Conservation (phyloP, 2,888 invertebrate species). For the Folsomia manolachei region DNA sequence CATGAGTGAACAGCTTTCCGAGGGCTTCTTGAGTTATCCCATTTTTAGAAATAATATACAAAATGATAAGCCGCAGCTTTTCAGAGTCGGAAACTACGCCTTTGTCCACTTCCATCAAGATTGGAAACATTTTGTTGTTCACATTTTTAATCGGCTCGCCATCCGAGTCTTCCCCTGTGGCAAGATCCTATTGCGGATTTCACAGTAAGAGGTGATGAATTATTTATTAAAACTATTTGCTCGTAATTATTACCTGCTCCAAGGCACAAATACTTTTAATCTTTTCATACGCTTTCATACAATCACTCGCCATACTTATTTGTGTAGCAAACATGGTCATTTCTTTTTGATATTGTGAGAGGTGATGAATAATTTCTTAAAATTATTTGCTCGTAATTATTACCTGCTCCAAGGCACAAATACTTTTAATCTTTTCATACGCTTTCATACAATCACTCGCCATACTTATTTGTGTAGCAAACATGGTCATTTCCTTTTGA, state of each 20-base stretch:
- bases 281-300: constrained; percentile 30
- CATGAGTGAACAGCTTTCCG: constrained; percentile 41
- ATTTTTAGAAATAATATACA: constrained; percentile 41
- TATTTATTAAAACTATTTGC: too few relatives aligned
- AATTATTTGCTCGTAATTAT: too few relatives aligned
- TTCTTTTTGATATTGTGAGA: constrained; percentile 42
- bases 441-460: constrained; percentile 35
- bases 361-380: too few relatives aligned
- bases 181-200: constrained; percentile 42
- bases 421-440: constrained; percentile 31
- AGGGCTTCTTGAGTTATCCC: constrained; percentile 41
- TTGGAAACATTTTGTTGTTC: constrained; percentile 38
- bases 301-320: constrained; percentile 37
- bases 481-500: constrained; percentile 39
- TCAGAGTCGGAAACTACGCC: constrained; percentile 31
- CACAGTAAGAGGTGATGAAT: not conserved
- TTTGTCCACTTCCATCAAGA: constrained; percentile 35
- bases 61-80: constrained; percentile 42
- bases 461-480: constrained; percentile 35
- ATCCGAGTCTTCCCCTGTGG: constrained; percentile 32
- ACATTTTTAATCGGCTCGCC: constrained; percentile 41
- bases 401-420: constrained; percentile 39
- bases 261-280: constrained; percentile 35
- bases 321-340: constrained; percentile 36
- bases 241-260: constrained; percentile 41